Base-by-base conservation (phyloP, 2,113 vertebrate genomes). In the Perca fluviatilis region DNA sequence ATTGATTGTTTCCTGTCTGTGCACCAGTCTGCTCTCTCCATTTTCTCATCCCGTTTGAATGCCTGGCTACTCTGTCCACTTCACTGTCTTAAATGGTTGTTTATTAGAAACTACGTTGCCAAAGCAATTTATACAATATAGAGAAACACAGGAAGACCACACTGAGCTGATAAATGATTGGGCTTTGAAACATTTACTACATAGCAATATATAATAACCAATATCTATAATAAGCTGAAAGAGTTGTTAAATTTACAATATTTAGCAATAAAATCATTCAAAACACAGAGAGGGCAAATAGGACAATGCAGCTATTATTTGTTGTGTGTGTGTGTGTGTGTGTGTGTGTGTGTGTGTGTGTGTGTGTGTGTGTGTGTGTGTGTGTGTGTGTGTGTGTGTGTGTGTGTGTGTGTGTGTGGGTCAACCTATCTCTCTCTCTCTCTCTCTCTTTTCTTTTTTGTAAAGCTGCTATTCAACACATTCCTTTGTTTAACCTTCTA, bases 1-100 rank as follows among this genome's bases (percentile, higher is more conserved):
- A 93, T 90, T 85, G 91, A 93, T 92, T 89, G 76, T 82, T 94
- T 93, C 92, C 92, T 91, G 89, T 93, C 90, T 76, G 63, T 79
- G 64, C 69, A 69, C 66, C 60, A 40, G 64, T 73, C 71, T 25
- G 75, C 63, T 84, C 40, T 68, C 80, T 79, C 61, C 27, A 14
- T 64, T 73, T 76, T n/a, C 58, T 84, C 82, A 79, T 81, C 78
- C 53, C 54, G 65, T 23, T 53, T 11, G 56, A 49, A 61, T 21
- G 67, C 53, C 5, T n/a, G 61, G 63, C 58, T 36, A 15, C 79
- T 74, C 30, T 12, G 33, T 57, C 63, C 58, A 40, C 62, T 21
- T 43, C 56, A 13, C 10, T 25, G 40, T 30, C 78, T 83, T 14
- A 67, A 64, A 80, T 25, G 14, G 1, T 58, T 80, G 64, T 80